Base-by-base conservation (phyloP, 2,113 vertebrate species). In the Miniopterus natalensis region DNA sequence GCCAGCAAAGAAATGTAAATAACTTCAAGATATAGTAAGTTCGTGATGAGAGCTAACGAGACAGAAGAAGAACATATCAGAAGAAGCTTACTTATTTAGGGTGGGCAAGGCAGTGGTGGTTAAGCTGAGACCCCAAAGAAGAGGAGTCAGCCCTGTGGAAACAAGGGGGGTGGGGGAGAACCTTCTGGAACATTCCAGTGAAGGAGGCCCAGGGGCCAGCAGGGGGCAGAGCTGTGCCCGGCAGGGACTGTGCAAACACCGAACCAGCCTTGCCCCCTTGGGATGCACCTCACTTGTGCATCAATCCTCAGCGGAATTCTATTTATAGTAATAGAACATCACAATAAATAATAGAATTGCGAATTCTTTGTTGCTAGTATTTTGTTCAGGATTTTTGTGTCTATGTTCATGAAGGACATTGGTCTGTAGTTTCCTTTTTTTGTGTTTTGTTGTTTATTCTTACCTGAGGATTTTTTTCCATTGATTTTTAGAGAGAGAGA, bases 71-170 rank as follows among this genome's bases (percentile, higher is more conserved):
- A 59, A 20, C 8, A 4, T 5, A 6, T 7, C 36, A 2, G 11
- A 12, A 31, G 17, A 5, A 1, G 6, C 14, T 47, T 40, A 42
- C 20, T 13, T 29, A 27, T 17, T 45, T 6, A 29, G 29, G 51
- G 3, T 11, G 59, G 29, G n/a, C 45, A 13, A 57, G 45, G 18
- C 31, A 21, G 23, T 8, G 25, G 20, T 15, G 13, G 45, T 40
- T 40, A 1, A 5, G 15, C 4, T 21, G 45, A 70, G 59, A 47
- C 4, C n/a, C 4, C 3, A 23, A 14, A 66, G 57, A 51, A n/a
- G 11, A 31, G 14, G 53, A 55, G 40, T 7, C 0, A 0, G 21
- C 17, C 84, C 10, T 0, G 0, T 9, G 47, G 55, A 59, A 42
- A n/a, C 7, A 3, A 40, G 29, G 18, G 14, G 29, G 27, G 31